Percentiles rank a stretch among this genome's conserved stretches.
Evolutionary conservation across 35 echinoderm and acorn worm species (phyloP).

Genomic region (Ptychodera flava): DNA sequence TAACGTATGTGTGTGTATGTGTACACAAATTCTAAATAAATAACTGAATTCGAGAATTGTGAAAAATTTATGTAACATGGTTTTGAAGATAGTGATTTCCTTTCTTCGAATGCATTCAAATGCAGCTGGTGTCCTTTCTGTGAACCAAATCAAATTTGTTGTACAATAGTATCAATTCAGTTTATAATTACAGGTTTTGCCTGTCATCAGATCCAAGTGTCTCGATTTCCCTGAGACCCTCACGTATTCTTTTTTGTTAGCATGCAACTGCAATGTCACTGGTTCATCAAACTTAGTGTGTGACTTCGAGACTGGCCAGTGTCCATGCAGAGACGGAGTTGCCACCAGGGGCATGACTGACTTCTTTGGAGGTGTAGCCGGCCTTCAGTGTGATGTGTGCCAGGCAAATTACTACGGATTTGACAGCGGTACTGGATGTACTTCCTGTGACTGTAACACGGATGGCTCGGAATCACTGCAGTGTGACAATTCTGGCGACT

Average conservation of each 20-base stretch:
- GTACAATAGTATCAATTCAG: too few species aligned
- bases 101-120: too few species aligned
- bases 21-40: too few species aligned
- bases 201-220: too few species aligned
- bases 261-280: constrained; percentile 61
- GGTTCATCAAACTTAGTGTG: constrained; percentile 49
- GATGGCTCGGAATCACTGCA: constrained; percentile 41
- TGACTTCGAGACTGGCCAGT: constrained; percentile 87
- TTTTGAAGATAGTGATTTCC: too few species aligned
- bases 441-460: constrained; percentile 45
- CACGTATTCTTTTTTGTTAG: constrained; percentile 46
- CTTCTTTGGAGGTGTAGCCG: constrained; percentile 5
- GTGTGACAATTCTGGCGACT: constrained; percentile 55
- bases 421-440: constrained; percentile 37
- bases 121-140: too few species aligned
- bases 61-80: too few species aligned
- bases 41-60: too few species aligned
- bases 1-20: too few species aligned
- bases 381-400: constrained; percentile 54
- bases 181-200: too few species aligned
- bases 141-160: too few species aligned
- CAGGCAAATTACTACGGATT: constrained; percentile 43
- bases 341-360: constrained; percentile 30
- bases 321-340: constrained; percentile 75
- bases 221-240: too few species aligned